Conservation (phyloP, 2,888 invertebrate genomes). For the Lochmaea crataegi region DNA sequence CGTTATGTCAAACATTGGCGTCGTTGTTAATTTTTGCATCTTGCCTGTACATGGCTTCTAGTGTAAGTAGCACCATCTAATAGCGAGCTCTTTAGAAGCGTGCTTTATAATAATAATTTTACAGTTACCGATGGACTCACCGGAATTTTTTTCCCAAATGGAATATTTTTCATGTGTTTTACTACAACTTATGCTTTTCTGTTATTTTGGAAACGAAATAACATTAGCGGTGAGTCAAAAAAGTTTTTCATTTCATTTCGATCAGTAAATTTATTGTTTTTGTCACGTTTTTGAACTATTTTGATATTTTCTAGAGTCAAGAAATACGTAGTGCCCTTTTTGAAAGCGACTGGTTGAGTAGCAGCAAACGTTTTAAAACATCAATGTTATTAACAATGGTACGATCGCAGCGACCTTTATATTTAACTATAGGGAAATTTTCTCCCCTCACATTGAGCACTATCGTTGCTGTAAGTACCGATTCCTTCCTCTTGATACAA, state of each 20-base stretch:
- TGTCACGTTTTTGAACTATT: neutral
- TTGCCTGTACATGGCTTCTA: conserved; percentile 50
- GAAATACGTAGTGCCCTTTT: conserved; percentile 42
- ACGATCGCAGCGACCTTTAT: conserved; percentile 48
- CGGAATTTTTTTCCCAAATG: conserved; percentile 50
- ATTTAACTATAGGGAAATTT: conserved; percentile 53
- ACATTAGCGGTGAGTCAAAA: conserved; percentile 48
- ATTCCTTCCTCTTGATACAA: neutral
- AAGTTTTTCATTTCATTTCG: neutral
- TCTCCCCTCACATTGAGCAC: conserved; percentile 48
- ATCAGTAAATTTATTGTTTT: too few species aligned
- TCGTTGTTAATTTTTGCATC: conserved; percentile 53
- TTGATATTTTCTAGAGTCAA: conserved; percentile 38
- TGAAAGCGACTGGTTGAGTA: conserved; percentile 47
- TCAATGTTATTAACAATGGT: conserved; percentile 50
- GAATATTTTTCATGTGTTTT: conserved; percentile 49
- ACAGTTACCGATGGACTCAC: conserved; percentile 48
- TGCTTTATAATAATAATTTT: neutral
- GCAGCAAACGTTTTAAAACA: conserved; percentile 48
- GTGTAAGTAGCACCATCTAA: conserved; percentile 41
- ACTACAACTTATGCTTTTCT: conserved; percentile 47
- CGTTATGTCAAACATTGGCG: conserved; percentile 50
- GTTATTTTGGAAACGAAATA: conserved; percentile 53
- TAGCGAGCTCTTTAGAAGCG: too few species aligned
- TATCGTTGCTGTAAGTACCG: conserved; percentile 47